Base-by-base conservation (phyloP, 2,113 vertebrate species). In the Notothenia coriiceps region DNA sequence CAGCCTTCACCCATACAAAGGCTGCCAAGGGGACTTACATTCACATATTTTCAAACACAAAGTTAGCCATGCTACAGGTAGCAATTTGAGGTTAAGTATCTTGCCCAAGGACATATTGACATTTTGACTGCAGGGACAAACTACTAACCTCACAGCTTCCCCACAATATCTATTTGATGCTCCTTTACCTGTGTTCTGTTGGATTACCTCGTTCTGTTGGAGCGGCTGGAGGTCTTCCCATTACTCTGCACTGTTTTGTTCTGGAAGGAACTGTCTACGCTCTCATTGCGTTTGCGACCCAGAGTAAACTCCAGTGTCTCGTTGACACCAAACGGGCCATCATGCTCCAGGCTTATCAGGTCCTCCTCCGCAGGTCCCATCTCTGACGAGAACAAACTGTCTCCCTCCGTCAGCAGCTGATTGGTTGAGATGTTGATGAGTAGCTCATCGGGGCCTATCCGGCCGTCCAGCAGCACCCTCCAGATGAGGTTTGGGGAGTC, bases 191-290 rank as follows among this genome's bases (percentile, higher is more conserved):
- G 3, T 6, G 6, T 44, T 61, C 35, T 46, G 46, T 22, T 22
- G 1, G 20, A 17, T 72, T 57, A 99, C 98, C 98, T 98, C 87
- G 95, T 96, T 91, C 97, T 98, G 94, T 98, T 98, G 6, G 95
- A 95, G 66, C 96, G 95, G 86, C 95, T 93, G 46, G 95, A 91
- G 0, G 87, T 92, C 29, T 92, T 84, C 44, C 92, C 86, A 0
- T 87, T 86, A 6, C 92, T 67, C 73, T 94, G 93, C 77, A 96
- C 12, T 0, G 96, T 98, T 72, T 90, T 80, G 1, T 97, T 99
- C 51, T 95, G 91, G 74, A 95, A 94, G 0, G 86, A 82, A 0
- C 86, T 72, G 86, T 98, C 97, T 0, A 94, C 94, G 0, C 97
- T 98, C 0, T 91, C 56, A 29, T 98, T 99, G 80, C 86, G 70